A percentile compares a stretch with the other conserved stretches of the same genome.
Evolutionary conservation across 2,113 vertebrate species (phyloP).

Genomic region (Notarius quadriscutis): DNA sequence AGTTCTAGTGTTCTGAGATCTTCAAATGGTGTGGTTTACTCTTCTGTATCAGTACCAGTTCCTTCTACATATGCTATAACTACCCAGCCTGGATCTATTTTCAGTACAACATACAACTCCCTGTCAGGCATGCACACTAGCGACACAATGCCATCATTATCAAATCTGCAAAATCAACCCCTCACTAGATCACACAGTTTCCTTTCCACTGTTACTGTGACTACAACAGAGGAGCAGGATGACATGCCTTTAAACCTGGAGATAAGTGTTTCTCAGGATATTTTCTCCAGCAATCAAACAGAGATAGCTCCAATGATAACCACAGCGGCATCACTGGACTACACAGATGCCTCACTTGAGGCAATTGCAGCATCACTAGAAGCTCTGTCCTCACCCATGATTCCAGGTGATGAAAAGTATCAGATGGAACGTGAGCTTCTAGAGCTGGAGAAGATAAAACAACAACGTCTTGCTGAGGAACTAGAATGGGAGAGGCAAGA

Average conservation of each 20-base stretch:
- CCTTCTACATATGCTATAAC: conserved; percentile 96
- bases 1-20: conserved; percentile 86
- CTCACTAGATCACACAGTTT: conserved; percentile 89
- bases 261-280: conserved; percentile 71
- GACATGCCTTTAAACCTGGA: conserved; percentile 75
- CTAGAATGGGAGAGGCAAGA: conserved; percentile 97
- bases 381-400: conserved; percentile 80
- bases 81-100: conserved; percentile 96
- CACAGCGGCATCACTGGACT: conserved; percentile 80
- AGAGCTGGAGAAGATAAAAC: conserved; percentile 95
- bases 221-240: conserved; percentile 75
- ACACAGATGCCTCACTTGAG: conserved; percentile 82
- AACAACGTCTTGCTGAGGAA: conserved; percentile 93
- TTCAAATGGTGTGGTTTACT: conserved; percentile 96
- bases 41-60: conserved; percentile 90
- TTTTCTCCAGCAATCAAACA: conserved; percentile 63
- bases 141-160: conserved; percentile 84
- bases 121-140: conserved; percentile 83
- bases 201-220: conserved; percentile 82
- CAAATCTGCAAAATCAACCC: conserved; percentile 83
- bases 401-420: conserved; percentile 87
- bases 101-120: conserved; percentile 86
- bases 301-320: conserved; percentile 69
- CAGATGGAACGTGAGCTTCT: conserved; percentile 90
- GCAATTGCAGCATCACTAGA: conserved; percentile 84